Percentiles rank a stretch among this genome's conserved stretches.
Evolutionary conservation across 2,797 vertebrate species (phyloP).

Genomic region (Nyctibius grandis): DNA sequence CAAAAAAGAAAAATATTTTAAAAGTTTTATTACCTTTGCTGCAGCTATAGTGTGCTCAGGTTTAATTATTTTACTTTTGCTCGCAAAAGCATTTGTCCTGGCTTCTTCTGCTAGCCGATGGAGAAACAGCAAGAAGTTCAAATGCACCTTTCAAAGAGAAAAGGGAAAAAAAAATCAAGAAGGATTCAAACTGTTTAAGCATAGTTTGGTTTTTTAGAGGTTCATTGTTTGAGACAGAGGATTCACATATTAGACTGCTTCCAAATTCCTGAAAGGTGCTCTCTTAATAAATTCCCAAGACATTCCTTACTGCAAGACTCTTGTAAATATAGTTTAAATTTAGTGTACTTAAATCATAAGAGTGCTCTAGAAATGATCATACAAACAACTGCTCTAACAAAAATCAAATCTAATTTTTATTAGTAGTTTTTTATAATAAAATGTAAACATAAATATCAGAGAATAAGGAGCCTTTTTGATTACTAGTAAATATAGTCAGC

Average conservation of each 20-base stretch:
- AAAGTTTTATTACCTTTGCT: conserved; percentile 71
- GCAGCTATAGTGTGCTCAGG: conserved; percentile 81
- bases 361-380: background rate
- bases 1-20: background rate
- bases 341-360: background rate
- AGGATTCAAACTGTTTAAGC: background rate
- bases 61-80: conserved; percentile 81
- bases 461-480: background rate
- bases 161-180: background rate
- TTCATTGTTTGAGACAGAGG: background rate
- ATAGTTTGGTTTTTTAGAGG: background rate
- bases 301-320: background rate
- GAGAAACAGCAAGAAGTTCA: conserved; percentile 84
- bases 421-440: background rate
- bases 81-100: conserved; percentile 82
- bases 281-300: background rate
- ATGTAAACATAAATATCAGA: background rate
- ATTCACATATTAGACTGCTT: background rate
- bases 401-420: background rate
- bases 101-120: conserved; percentile 86
- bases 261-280: background rate
- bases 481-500: background rate
- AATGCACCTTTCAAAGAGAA: conserved; percentile 79
- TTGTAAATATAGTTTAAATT: background rate
- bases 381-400: background rate